These are phyloP conservation scores for Cheilosia urbana DNA, from an alignment of 2,888 invertebrate species.

Conservation along the genomic window DNA sequence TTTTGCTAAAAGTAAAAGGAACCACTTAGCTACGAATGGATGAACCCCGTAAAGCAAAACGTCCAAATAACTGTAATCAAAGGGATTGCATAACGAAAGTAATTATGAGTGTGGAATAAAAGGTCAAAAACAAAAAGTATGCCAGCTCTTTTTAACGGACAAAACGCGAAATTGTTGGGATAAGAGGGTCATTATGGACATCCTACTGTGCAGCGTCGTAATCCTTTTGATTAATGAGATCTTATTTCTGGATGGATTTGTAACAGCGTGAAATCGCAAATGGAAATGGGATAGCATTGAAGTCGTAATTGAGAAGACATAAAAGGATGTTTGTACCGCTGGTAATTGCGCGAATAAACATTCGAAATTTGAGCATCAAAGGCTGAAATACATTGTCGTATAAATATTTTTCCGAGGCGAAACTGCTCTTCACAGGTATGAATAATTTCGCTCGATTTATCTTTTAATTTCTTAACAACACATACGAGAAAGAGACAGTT, in stretches of 20 bases:
- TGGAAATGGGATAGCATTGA: not conserved
- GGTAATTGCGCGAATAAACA: too few relatives aligned
- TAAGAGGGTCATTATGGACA: not conserved
- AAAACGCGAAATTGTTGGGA: not conserved
- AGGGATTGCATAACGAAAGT: constrained; percentile 34
- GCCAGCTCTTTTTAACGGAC: constrained; percentile 13
- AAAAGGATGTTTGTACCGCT: too few relatives aligned
- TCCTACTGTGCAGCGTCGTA: not conserved
- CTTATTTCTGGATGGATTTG: not conserved
- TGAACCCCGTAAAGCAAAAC: constrained; percentile 34
- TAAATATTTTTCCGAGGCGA: too few relatives aligned
- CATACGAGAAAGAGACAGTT: too few relatives aligned
- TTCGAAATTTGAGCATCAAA: too few relatives aligned
- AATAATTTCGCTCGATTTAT: too few relatives aligned
- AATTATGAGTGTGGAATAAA: constrained; percentile 26
- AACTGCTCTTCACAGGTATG: too few relatives aligned
- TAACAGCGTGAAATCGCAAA: not conserved
- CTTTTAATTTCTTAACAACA: too few relatives aligned
- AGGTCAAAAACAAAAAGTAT: constrained; percentile 16
- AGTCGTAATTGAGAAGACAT: not conserved
- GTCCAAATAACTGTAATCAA: constrained; percentile 6
- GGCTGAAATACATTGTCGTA: too few relatives aligned
- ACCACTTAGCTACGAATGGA: constrained; percentile 46
- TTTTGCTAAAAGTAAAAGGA: constrained; percentile 30
- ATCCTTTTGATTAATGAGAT: constrained; percentile 14